Percentiles rank a stretch among this genome's conserved stretches.
These are phyloP conservation scores for Phrynocephalus forsythii DNA, from an alignment of 2,797 vertebrate species.

Conservation along the genomic window DNA sequence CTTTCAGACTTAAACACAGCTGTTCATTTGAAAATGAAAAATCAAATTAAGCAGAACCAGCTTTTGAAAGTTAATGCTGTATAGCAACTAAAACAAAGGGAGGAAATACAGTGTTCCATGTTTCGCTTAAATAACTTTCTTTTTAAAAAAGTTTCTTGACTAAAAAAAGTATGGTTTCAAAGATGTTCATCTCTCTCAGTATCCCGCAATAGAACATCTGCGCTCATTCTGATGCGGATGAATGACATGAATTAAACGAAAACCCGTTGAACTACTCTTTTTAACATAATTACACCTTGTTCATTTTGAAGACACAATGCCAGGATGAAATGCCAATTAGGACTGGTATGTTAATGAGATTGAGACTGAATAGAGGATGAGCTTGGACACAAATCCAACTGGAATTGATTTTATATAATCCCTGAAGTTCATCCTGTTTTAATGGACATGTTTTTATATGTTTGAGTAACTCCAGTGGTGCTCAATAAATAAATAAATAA, in stretches of 20 bases:
- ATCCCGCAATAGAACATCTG: slow-evolving; percentile 80
- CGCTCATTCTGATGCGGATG: slow-evolving; percentile 77
- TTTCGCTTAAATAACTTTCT: slow-evolving; percentile 80
- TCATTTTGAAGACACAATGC: slow-evolving; percentile 79
- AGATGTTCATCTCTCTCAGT: slow-evolving; percentile 70
- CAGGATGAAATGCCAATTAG: slow-evolving; percentile 83
- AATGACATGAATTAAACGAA: slow-evolving; percentile 76
- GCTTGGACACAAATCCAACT: slow-evolving; percentile 71
- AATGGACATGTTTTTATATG: slow-evolving; percentile 59
- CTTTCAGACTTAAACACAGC: slow-evolving; percentile 84
- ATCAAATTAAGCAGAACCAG: slow-evolving; percentile 81
- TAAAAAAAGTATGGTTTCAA: slow-evolving; percentile 73
- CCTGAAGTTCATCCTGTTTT: slow-evolving; percentile 71
- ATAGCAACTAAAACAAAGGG: slow-evolving; percentile 77
- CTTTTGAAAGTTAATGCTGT: slow-evolving; percentile 81
- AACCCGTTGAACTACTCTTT: slow-evolving; percentile 74
- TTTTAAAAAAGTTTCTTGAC: slow-evolving; percentile 73
- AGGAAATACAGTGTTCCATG: slow-evolving; percentile 76
- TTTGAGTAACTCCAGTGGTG: slow-evolving; percentile 56
- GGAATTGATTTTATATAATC: slow-evolving; percentile 73
- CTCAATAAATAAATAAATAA: slow-evolving; percentile 34
- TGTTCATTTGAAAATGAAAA: slow-evolving; percentile 83
- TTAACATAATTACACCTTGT: slow-evolving; percentile 84
- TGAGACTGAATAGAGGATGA: slow-evolving; percentile 77
- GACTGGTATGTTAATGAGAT: slow-evolving; percentile 78